Conservation (phyloP, 2,888 invertebrate genomes). For the Hoplodrina ambigua region DNA sequence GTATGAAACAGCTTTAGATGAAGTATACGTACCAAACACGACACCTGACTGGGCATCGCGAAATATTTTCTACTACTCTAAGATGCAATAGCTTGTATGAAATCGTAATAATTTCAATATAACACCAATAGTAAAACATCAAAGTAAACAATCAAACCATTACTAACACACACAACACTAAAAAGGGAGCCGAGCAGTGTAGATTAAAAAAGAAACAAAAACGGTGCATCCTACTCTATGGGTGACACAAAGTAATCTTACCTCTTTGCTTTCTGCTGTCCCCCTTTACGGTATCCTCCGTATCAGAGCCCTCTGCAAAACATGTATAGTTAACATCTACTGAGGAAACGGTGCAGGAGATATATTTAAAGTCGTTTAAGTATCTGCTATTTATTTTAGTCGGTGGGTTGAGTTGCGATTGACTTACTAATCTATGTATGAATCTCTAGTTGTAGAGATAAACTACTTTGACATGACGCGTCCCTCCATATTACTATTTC, state of each 20-base stretch:
- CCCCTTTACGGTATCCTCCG: conserved; percentile 85
- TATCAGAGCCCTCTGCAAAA: conserved; percentile 88
- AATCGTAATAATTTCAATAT: too few species aligned
- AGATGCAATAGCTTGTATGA: too few species aligned
- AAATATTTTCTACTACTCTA: too few species aligned
- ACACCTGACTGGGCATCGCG: too few species aligned
- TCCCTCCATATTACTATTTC: too few species aligned
- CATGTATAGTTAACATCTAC: conserved; percentile 80
- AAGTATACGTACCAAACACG: too few species aligned
- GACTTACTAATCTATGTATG: not conserved
- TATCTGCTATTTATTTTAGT: conserved; percentile 38
- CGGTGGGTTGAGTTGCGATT: conserved; percentile 47
- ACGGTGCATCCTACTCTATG: conserved; percentile 48
- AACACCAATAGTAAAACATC: not conserved
- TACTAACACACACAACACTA: conserved; percentile 29
- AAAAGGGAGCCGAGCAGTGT: conserved; percentile 64
- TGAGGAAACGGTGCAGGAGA: conserved; percentile 59
- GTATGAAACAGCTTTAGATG: too few species aligned
- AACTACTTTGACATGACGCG: too few species aligned
- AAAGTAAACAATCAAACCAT: conserved; percentile 3
- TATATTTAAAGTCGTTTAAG: conserved; percentile 34
- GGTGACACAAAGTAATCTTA: conserved; percentile 66
- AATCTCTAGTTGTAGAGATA: too few species aligned
- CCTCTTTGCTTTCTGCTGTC: conserved; percentile 85
- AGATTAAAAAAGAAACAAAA: conserved; percentile 12